phyloP scores from a whole-genome alignment of 1,140 invertebrate genomes.

The Pogonomyrmex barbatus region DNA sequence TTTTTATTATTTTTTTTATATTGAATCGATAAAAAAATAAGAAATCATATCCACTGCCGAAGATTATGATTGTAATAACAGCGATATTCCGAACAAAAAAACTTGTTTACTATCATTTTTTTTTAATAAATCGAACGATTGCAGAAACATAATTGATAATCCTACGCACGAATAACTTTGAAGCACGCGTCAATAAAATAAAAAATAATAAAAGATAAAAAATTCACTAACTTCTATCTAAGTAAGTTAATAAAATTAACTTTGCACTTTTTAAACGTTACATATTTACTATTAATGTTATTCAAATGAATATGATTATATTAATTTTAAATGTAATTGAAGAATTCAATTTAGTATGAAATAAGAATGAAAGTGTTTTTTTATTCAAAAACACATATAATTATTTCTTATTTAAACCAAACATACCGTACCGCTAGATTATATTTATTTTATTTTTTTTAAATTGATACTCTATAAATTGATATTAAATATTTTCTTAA shows the following conservation, averaged over 20 bases:
- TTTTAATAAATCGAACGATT: conserved; percentile 60
- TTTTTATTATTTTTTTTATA: neutral
- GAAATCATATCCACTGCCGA: conserved; percentile 50
- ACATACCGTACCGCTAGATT: neutral
- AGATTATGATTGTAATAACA: neutral
- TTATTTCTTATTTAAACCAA: neutral
- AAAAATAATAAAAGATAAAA: neutral
- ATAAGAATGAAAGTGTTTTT: neutral
- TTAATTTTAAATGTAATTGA: neutral
- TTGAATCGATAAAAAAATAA: conserved; percentile 30
- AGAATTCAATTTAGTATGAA: neutral
- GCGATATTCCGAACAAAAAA: conserved; percentile 51
- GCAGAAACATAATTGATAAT: conserved; percentile 63
- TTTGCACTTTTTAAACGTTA: neutral
- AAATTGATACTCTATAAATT: neutral
- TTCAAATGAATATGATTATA: neutral
- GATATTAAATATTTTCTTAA: conserved; percentile 6
- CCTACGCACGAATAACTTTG: conserved; percentile 50
- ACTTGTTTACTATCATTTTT: conserved; percentile 62
- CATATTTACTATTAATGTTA: neutral
- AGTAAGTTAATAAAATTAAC: neutral
- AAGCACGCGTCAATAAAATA: neutral
- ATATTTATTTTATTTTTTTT: neutral
- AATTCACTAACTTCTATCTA: neutral
- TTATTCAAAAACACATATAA: neutral